Conservation (phyloP, 2,113 vertebrate genomes). For the Sprattus sprattus region DNA sequence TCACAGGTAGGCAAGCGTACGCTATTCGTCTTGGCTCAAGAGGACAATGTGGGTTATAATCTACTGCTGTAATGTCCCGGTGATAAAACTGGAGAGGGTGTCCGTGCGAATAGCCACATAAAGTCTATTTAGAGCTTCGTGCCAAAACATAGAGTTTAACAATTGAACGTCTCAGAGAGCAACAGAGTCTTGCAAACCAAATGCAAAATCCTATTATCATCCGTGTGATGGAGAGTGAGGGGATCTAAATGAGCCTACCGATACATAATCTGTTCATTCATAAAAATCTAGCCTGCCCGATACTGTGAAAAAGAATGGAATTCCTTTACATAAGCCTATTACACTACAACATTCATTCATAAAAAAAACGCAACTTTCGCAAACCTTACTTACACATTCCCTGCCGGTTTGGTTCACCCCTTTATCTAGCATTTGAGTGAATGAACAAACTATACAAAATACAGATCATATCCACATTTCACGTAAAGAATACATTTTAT, state of each 20-base stretch:
- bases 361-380: not conserved
- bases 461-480: not conserved
- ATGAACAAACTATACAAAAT: not conserved
- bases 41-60: not conserved
- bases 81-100: not conserved
- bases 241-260: not conserved
- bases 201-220: not conserved
- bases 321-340: not conserved
- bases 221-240: not conserved
- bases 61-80: not conserved
- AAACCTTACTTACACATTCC: not conserved
- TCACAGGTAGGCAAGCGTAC: not conserved
- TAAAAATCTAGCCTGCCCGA: not conserved
- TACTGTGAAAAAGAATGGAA: not conserved
- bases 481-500: not conserved
- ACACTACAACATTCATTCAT: not conserved
- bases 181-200: not conserved
- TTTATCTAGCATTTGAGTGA: not conserved
- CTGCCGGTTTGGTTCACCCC: not conserved
- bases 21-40: slow-evolving; percentile 11
- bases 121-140: not conserved
- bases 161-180: not conserved
- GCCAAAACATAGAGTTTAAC: not conserved
- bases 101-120: not conserved
- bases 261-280: not conserved